Base-by-base conservation (phyloP, 1,140 invertebrate species). In the Diplogasteroides magnus region DNA sequence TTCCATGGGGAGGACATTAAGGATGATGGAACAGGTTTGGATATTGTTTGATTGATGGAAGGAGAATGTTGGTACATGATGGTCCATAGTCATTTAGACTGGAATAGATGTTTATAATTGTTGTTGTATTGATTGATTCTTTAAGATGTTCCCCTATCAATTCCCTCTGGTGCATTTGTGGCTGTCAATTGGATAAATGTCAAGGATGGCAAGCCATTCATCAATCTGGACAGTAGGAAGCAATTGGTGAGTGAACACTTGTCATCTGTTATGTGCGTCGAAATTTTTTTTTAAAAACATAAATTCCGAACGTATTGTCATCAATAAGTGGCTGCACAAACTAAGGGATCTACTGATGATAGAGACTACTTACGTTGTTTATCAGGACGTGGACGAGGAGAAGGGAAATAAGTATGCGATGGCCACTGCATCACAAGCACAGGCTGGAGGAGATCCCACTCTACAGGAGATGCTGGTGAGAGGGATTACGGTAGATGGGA, bases 401-500 rank as follows among this genome's bases (percentile, higher is more conserved):
- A 69, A 72, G 55, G 57, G 31, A 19, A n/a, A 25, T 25, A 31
- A 48, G 37, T 48, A 48, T 48, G 37, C 15, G 31, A 27, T 25
- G 31, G 48, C 31, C 32, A 61, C 48, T 61, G 27, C 29, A 31
- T 6, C 55, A 23, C 71, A 74, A 72, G 48, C 23, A 28, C 29
- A 23, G 61, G 6, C 37, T 64, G 60, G 60, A 61, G 64, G 25
- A 59, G 77, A 83, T 19, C 80, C 83, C n/a, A 84, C 78, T 14
- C 77, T 87, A 37, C 76, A 85, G 27, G 84, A 87, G 19, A 87
- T 87, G 77, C 74, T 87, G 27, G 79, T 63, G 13, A 25, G 29
- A 15, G 2, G 13, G 25, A 63, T 63, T 63, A 26, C 37, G 6
- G 6, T 19, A 6, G 6, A 19, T 28, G 23, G 13, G 15, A 25